These are phyloP conservation scores for Mimumesa dahlbomi DNA, from an alignment of 2,888 invertebrate genomes.

Conservation along the genomic window DNA sequence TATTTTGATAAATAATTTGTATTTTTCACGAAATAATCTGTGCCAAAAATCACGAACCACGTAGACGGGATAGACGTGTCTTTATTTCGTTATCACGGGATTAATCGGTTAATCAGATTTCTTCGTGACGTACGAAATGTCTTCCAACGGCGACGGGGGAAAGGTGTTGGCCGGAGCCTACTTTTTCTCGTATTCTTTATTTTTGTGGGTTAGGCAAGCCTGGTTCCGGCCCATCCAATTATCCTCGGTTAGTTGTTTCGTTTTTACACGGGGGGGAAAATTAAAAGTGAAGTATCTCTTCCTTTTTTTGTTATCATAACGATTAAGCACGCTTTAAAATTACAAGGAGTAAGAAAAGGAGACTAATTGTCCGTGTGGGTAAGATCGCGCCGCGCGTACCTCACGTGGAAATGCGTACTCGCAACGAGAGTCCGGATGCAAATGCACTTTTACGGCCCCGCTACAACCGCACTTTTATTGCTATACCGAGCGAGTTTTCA, in stretches of 20 bases:
- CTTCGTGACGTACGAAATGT: not conserved
- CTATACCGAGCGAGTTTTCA: conserved; percentile 8
- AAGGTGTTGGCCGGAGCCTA: not conserved
- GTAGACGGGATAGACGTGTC: no score
- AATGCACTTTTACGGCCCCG: conserved; percentile 11
- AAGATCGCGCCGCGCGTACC: no score
- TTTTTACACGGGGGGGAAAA: conserved; percentile 19
- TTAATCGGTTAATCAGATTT: not conserved
- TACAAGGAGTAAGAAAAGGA: not conserved
- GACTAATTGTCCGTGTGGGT: conserved; percentile 11
- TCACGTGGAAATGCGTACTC: conserved; percentile 7
- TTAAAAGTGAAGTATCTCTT: conserved; percentile 11
- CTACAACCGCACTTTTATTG: conserved; percentile 20
- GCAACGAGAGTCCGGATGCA: conserved; percentile 15
- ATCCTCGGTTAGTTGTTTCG: conserved; percentile 23
- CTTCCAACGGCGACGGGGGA: not conserved
- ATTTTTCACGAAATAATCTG: no score
- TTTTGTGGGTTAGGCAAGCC: conserved; percentile 13
- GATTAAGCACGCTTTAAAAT: not conserved
- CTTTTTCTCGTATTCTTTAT: not conserved
- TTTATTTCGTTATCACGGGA: no score
- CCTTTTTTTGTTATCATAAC: conserved; percentile 10
- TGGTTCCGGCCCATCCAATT: conserved; percentile 27
- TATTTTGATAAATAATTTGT: no score
- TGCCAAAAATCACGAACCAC: no score